A percentile compares a stretch with the other conserved stretches of the same genome.
These are phyloP conservation scores for Dasysyrphus albostriatus DNA, from an alignment of 2,888 invertebrate species.

Conservation along the genomic window DNA sequence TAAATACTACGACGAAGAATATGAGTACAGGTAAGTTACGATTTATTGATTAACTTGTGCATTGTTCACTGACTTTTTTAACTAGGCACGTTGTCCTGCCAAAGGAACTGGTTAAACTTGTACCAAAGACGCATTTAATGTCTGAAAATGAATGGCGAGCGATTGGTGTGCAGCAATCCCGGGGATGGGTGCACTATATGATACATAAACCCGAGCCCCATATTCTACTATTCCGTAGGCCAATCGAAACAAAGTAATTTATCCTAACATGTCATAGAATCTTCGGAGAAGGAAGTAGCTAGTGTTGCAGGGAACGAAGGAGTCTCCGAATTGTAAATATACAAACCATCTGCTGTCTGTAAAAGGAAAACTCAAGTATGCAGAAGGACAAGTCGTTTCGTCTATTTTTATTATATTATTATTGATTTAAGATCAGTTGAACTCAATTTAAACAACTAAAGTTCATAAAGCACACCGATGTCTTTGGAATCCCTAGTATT, in stretches of 20 bases:
- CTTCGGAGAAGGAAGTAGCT: slow-evolving; percentile 18
- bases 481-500: neutral
- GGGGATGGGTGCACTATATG: slow-evolving; percentile 99
- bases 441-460: slow-evolving; percentile 25
- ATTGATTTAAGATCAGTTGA: slow-evolving; percentile 18
- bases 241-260: slow-evolving; percentile 83
- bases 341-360: slow-evolving; percentile 11
- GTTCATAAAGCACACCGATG: neutral
- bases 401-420: neutral
- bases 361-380: neutral
- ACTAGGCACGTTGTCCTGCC: slow-evolving; percentile 96
- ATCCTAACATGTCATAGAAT: neutral
- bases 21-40: slow-evolving; percentile 92
- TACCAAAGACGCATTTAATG: slow-evolving; percentile 97
- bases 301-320: neutral
- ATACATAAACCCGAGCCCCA: slow-evolving; percentile 97
- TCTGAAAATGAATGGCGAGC: slow-evolving; percentile 96
- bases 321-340: slow-evolving; percentile 37
- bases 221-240: slow-evolving; percentile 92
- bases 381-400: slow-evolving; percentile 7
- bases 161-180: slow-evolving; percentile 97
- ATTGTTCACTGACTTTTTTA: slow-evolving; percentile 66
- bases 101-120: slow-evolving; percentile 94
- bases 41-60: neutral
- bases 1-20: slow-evolving; percentile 95